Evolutionary conservation across 1,140 invertebrate genomes (phyloP), one percentile per base, ranked within the genome.

Genomic region (Macrobrachium rosenbergii): DNA sequence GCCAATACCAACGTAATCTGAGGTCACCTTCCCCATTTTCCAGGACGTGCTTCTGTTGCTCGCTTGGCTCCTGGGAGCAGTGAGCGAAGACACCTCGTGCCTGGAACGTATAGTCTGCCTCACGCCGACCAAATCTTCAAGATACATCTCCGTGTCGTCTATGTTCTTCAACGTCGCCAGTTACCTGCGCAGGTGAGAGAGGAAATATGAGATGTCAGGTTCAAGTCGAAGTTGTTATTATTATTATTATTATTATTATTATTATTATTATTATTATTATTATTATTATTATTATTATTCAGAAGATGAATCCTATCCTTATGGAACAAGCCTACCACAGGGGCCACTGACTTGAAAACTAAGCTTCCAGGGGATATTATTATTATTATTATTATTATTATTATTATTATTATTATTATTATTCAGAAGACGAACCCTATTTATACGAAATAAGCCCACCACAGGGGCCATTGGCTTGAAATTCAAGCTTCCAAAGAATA

Each of bases 71-170:
- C 73, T 76, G 60, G 82, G 82, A 73, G 82, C 75, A 58, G 73
- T 60, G 1, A 83, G 82, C 73, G 58, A 76, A 17, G 82, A 83
- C 73, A 43, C 58, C 10, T 64, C 82, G 12, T 83, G 82, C 60
- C 60, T 83, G 60, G 82, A 83, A 60, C 21, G 82, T 2, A 28
- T 83, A n/a, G 82, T 83, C 23, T 83, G 82, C 72, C 82, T 83
- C 82, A 83, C 72, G 23, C 82, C 82, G 16, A 19, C 58, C 16
- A 83, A 76, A 45, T 83, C 82, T 12, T 60, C 82, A 7, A 16
- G 73, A 10, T 83, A 83, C 82, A 60, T 83, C 37, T 59, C 69
- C 82, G 23, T 83, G n/a, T 76, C 82, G 10, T 63, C 59, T 60
- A 64, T 77, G 64, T 11, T 83, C 72, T 59, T 63, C 58, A 80